Evolutionary conservation across 2,888 invertebrate genomes (phyloP).

Genomic region (Plutella xylostella): DNA sequence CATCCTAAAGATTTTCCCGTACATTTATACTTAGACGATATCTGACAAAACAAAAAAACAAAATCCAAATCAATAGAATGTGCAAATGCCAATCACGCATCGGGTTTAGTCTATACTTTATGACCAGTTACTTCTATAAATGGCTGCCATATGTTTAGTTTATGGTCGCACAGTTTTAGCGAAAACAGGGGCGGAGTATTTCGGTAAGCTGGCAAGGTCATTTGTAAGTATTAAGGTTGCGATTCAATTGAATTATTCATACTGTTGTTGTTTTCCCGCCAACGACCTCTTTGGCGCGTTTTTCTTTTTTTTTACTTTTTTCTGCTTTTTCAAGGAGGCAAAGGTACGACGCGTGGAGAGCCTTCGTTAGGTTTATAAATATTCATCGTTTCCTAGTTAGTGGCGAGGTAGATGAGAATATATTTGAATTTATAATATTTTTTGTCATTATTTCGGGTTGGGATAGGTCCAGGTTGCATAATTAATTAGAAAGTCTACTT

Average conservation of each 20-base stretch:
- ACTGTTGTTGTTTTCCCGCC: constrained; percentile 45
- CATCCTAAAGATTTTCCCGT: no score
- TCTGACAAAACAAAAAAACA: no score
- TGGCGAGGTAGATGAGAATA: constrained; percentile 25
- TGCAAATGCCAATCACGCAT: constrained; percentile 21
- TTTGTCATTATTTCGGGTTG: no score
- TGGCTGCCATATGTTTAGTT: constrained; percentile 35
- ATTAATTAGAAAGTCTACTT: no score
- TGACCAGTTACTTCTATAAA: constrained; percentile 22
- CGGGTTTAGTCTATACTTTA: constrained; percentile 17
- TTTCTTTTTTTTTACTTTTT: constrained; percentile 18
- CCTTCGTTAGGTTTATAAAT: constrained; percentile 27
- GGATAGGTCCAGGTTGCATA: no score
- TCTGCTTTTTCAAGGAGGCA: constrained; percentile 27
- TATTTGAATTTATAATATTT: constrained; percentile 36
- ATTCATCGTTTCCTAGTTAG: constrained; percentile 35
- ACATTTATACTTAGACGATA: no score
- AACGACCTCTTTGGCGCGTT: neutral
- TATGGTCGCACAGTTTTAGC: constrained; percentile 27
- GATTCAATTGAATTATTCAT: constrained; percentile 2
- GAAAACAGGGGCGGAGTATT: constrained; percentile 19
- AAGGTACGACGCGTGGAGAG: constrained; percentile 19
- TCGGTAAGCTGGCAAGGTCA: constrained; percentile 33
- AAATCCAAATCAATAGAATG: constrained; percentile 27
- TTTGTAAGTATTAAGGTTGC: constrained; percentile 33